These are phyloP conservation scores for Hexactinellida sp. DNA, from an alignment of 37 sponge, comb jelly and placozoan species.

Conservation along the genomic window DNA sequence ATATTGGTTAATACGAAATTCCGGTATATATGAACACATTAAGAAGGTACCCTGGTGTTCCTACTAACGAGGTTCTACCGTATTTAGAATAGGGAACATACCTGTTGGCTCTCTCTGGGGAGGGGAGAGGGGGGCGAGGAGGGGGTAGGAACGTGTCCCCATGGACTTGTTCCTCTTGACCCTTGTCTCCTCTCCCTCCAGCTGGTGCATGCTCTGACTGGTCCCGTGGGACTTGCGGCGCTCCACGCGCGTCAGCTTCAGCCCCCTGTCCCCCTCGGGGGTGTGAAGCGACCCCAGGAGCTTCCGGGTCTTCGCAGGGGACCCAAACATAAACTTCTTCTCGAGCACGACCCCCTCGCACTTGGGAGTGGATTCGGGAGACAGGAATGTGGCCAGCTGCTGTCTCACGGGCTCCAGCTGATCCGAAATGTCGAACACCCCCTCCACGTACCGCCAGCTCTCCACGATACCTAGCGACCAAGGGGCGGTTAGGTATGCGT, in stretches of 20 bases:
- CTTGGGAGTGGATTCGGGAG: background rate
- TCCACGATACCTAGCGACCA: constrained; percentile 13
- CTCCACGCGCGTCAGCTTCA: constrained; percentile 7
- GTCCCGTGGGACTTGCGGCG: background rate
- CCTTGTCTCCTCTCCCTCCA: background rate
- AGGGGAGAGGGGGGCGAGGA: background rate
- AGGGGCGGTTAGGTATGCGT: background rate
- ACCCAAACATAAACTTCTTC: constrained; percentile 6
- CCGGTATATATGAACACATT: too few relatives aligned
- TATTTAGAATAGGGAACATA: too few relatives aligned
- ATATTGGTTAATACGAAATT: too few relatives aligned
- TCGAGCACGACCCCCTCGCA: background rate
- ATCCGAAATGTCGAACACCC: background rate
- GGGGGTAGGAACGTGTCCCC: background rate
- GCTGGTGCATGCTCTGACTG: constrained; percentile 1
- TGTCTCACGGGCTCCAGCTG: background rate
- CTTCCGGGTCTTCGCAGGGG: background rate
- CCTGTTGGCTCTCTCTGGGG: too few relatives aligned
- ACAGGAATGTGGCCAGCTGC: constrained; percentile 5
- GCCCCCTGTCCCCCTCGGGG: background rate
- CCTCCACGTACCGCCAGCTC: background rate
- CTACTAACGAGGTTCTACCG: too few relatives aligned
- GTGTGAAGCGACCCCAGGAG: background rate
- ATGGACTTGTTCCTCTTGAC: constrained; percentile 16
- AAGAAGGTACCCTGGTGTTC: too few relatives aligned